These are phyloP conservation scores for Drosophila ambigua DNA, from an alignment of 1,140 invertebrate genomes.

Conservation along the genomic window DNA sequence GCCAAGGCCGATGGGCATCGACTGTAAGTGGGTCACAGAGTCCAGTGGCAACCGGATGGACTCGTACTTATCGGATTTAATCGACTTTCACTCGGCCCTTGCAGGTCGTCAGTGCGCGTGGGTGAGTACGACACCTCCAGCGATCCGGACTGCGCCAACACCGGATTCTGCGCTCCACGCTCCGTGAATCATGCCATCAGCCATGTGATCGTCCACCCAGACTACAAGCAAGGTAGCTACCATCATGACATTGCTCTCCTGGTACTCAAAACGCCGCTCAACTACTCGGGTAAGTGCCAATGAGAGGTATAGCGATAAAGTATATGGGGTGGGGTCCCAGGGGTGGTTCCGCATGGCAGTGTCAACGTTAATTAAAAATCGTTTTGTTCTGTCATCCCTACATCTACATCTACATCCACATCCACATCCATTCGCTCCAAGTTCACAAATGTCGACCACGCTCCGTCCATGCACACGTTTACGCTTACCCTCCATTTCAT, in stretches of 20 bases:
- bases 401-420: not conserved
- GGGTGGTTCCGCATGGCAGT: constrained; percentile 54
- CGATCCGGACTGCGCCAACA: constrained; percentile 87
- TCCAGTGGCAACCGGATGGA: not conserved
- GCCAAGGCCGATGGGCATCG: constrained; percentile 88
- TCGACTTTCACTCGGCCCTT: constrained; percentile 41
- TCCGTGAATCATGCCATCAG: constrained; percentile 87
- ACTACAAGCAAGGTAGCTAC: constrained; percentile 88
- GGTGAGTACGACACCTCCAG: constrained; percentile 87
- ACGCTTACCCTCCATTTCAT: not conserved
- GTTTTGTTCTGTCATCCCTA: constrained; percentile 70
- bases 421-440: constrained; percentile 41
- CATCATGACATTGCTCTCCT: constrained; percentile 88
- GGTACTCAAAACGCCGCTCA: constrained; percentile 87
- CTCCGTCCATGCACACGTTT: not conserved
- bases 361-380: constrained; percentile 77
- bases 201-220: constrained; percentile 88
- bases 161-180: constrained; percentile 87
- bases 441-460: constrained; percentile 68
- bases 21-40: constrained; percentile 85
- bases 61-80: constrained; percentile 6
- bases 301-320: no score
- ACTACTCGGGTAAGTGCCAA: constrained; percentile 86
- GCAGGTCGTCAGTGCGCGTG: constrained; percentile 85
- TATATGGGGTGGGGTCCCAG: no score